Conservation (phyloP, 2,888 invertebrate species). For the Mesorhabditis belari region DNA sequence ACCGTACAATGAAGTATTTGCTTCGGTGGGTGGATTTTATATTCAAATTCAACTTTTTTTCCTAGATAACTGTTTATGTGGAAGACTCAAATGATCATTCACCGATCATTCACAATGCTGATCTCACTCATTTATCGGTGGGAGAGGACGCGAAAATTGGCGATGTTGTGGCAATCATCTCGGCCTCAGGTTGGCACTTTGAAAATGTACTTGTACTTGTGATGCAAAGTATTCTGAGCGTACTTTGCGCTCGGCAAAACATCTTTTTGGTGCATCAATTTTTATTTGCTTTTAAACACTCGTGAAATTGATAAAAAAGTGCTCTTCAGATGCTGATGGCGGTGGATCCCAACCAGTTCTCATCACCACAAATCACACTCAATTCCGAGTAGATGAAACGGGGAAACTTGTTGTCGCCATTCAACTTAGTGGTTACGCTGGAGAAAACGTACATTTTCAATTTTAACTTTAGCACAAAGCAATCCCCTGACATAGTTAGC, state of each 20-base stretch:
- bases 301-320: too few species aligned
- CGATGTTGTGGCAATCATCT: conserved; percentile 12
- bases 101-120: conserved; percentile 19
- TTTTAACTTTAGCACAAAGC: not conserved
- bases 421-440: conserved; percentile 19
- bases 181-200: conserved; percentile 14
- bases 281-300: too few species aligned
- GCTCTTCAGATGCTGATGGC: not conserved
- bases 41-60: not conserved
- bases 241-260: too few species aligned
- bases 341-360: conserved; percentile 2
- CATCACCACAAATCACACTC: conserved; percentile 13
- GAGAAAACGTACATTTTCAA: conserved; percentile 16
- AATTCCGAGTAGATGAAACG: conserved; percentile 20
- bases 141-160: conserved; percentile 15
- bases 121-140: conserved; percentile 18
- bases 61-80: conserved; percentile 13
- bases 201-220: too few species aligned
- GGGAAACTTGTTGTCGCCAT: conserved; percentile 10
- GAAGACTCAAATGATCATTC: conserved; percentile 18
- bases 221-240: too few species aligned
- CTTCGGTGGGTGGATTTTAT: conserved; percentile 10
- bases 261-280: too few species aligned
- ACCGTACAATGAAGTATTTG: conserved; percentile 23
- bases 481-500: too few species aligned